Evolutionary conservation across 2,797 vertebrate species (phyloP).

Genomic region (Naso thynnoides): DNA sequence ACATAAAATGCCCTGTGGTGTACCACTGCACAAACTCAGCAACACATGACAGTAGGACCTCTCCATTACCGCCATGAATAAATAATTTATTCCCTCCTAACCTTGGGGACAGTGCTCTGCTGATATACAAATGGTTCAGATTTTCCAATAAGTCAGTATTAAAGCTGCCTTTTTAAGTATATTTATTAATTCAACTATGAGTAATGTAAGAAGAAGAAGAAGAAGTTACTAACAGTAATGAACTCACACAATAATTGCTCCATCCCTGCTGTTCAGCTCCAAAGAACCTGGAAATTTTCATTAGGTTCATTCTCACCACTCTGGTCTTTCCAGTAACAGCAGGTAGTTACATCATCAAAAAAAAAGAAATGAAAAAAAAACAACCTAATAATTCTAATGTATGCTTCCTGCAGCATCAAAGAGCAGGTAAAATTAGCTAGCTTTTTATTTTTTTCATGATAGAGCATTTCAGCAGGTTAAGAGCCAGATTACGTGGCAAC

Average conservation of each 20-base stretch:
- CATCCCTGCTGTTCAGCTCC: not conserved
- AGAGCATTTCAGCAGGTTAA: no score
- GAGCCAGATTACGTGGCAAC: not conserved
- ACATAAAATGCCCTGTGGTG: slow-evolving; percentile 30
- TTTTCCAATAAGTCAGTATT: slow-evolving; percentile 9
- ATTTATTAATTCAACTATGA: not conserved
- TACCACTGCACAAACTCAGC: slow-evolving; percentile 1
- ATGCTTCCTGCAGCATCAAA: no score
- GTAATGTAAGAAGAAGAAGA: not conserved
- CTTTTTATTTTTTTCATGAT: not conserved
- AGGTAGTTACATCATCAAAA: not conserved
- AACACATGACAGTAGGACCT: slow-evolving; percentile 11
- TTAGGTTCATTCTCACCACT: not conserved
- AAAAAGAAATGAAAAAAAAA: not conserved
- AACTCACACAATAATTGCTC: not conserved
- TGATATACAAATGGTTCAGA: not conserved
- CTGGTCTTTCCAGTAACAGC: slow-evolving; percentile 1
- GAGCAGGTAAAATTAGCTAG: not conserved
- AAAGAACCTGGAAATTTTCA: not conserved
- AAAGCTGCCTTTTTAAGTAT: slow-evolving; percentile 1
- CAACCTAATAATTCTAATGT: not conserved
- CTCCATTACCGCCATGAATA: not conserved
- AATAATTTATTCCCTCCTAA: not conserved
- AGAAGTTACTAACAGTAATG: not conserved
- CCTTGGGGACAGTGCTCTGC: no score